Percentiles rank a stretch among this genome's conserved stretches.
Conservation (phyloP, 2,113 vertebrate genomes). For the Phylloscopus trochiloides region DNA sequence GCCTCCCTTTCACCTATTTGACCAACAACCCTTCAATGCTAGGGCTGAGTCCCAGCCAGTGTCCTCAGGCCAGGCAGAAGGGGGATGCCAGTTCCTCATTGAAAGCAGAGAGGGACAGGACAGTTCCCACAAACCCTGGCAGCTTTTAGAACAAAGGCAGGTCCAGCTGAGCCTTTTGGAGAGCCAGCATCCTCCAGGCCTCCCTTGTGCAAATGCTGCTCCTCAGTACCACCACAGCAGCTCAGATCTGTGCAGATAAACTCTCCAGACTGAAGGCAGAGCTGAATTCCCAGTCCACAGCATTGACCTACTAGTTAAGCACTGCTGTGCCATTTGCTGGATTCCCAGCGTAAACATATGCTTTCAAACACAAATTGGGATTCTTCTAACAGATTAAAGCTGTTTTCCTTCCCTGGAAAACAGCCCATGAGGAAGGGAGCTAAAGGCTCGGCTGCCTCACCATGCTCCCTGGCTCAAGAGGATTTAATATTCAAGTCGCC, state of each 20-base stretch:
- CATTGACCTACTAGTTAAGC: slow-evolving; percentile 54
- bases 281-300: slow-evolving; percentile 17
- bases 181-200: accelerated
- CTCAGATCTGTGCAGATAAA: background rate
- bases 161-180: background rate
- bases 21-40: background rate
- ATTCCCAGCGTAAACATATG: slow-evolving; percentile 34
- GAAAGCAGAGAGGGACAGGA: background rate
- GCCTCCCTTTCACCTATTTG: background rate
- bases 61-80: background rate
- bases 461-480: background rate
- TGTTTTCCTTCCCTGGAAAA: slow-evolving; percentile 45
- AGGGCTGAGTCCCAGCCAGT: background rate
- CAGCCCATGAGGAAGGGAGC: background rate
- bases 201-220: background rate
- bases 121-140: accelerated
- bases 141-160: background rate
- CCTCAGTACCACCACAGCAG: accelerated
- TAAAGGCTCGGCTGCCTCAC: background rate
- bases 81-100: accelerated
- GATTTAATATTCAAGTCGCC: slow-evolving; percentile 35
- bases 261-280: background rate
- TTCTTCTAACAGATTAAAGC: slow-evolving; percentile 47
- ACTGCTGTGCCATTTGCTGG: background rate
- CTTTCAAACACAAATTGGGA: slow-evolving; percentile 55